Percentiles rank a stretch among this genome's conserved stretches.
Conservation (phyloP, 2,797 vertebrate genomes). For the Myioborus miniatus region DNA sequence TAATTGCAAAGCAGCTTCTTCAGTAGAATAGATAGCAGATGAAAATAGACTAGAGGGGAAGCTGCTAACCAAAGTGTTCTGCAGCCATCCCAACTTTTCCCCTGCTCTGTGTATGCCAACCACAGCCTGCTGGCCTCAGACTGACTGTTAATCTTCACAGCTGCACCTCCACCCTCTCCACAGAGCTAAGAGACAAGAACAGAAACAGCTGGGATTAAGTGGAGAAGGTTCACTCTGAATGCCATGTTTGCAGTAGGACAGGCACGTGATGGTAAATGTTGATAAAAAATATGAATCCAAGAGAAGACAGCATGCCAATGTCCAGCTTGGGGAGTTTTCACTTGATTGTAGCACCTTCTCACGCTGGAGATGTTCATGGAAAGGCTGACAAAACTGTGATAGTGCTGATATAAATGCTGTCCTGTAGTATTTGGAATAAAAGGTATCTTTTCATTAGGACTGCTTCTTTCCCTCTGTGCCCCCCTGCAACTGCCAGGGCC, state of each 20-base stretch:
- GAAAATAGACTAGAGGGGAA: background rate
- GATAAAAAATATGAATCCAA: background rate
- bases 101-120: fast-evolving
- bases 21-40: background rate
- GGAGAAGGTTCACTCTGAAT: background rate
- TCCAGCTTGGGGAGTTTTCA: background rate
- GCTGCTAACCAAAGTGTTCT: background rate
- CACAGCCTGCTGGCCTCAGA: background rate
- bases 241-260: background rate
- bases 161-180: background rate
- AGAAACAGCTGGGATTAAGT: background rate
- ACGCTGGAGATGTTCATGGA: fast-evolving
- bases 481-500: background rate
- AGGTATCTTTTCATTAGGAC: background rate
- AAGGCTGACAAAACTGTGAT: background rate
- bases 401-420: background rate
- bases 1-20: background rate
- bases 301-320: fast-evolving
- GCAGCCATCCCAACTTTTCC: background rate
- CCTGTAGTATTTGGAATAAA: background rate
- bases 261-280: background rate
- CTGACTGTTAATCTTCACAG: background rate
- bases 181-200: background rate
- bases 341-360: background rate
- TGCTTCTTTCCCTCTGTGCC: background rate